Evolutionary conservation across 1,140 invertebrate genomes (phyloP), one percentile per base, ranked within the genome.

Genomic region (Rhyzopertha dominica): DNA sequence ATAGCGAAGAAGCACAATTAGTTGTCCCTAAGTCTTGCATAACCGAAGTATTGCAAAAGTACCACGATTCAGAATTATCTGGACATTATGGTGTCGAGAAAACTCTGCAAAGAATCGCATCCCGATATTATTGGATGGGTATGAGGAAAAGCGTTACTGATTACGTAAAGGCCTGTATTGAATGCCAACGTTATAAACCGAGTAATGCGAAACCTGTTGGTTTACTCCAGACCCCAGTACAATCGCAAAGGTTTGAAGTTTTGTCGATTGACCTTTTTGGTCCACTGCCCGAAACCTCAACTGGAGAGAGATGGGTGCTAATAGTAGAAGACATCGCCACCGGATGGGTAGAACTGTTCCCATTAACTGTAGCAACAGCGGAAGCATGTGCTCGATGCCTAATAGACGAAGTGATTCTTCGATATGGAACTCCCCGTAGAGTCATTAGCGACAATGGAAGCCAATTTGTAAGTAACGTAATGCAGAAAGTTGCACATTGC

Each of bases 401-500:
- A 0, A 40, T 58, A 9, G 34, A 55, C 14, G 53, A 59, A 28
- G 24, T 58, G 1, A 16, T 54, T n/a, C 32, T 58, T 3, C 9
- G 54, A 18, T 57, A 52, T 47, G 53, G 53, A 12, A 22, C 22
- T 7, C 47, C 57, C 0, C 18, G 53, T 9, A 13, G 34, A 14
- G 18, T 58, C 10, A 53, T 59, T 8, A 51, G 47, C 37, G 53
- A 59, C 35, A 59, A 59, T 41, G 57, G 49, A 2, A 13, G 24
- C 0, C 53, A 59, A 25, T 58, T 59, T 32, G 43, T 53, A 1
- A 40, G 26, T 10, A 45, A 31, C 10, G 49, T 69, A 1, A 68
- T 67, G 60, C 62, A 70, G 28, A 53, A 68, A 28, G 32, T 56
- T 0, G 49, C 53, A 14, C 49, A 58, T 36, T 49, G 42, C 9